Base-by-base conservation (phyloP, 1,140 invertebrate species). In the Drosophila carrolli region DNA sequence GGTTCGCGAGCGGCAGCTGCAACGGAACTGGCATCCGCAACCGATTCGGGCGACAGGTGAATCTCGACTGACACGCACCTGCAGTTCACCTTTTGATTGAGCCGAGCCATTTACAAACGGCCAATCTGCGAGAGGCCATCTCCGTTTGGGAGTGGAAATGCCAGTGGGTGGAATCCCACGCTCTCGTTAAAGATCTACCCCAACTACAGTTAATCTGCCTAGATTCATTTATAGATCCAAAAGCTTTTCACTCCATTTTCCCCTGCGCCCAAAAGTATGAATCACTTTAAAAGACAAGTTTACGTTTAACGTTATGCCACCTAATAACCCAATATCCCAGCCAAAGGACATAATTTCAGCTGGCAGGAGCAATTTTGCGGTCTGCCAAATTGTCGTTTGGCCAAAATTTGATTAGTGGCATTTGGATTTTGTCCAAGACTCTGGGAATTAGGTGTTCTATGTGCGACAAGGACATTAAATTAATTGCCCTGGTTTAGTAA, bases 61-160 rank as follows among this genome's bases (percentile, higher is more conserved):
- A 74, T 76, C 67, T 70, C 67, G 68, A 88, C 83, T 88, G 72
- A 66, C 67, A 89, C 75, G 84, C 84, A 83, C 46, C 67, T 67
- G 58, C 44, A 63, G 46, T 48, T 65, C 57, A 58, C 53, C 40
- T 51, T 46, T 63, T 46, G 62, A 54, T 29, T 58, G 41, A 53
- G 46, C 48, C 59, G 62, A 70, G 67, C 66, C 70, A 79, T 73
- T 58, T 61, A 57, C 46, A 68, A 59, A 62, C 27, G 46, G 60
- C 27, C 27, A 29, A 44, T n/a, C 35, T 68, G 58, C 37, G 38
- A 57, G 50, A 61, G 51, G 27, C 19, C 35, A 55, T 62, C 59
- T 60, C 71, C 35, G 27, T 29, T 14, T 13, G 19, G 51, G 35
- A 27, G 32, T 11, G 51, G 2, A 44, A 23, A 32, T 32, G 29